Conservation (phyloP, 1,140 invertebrate genomes). For the Bombus waltoni region DNA sequence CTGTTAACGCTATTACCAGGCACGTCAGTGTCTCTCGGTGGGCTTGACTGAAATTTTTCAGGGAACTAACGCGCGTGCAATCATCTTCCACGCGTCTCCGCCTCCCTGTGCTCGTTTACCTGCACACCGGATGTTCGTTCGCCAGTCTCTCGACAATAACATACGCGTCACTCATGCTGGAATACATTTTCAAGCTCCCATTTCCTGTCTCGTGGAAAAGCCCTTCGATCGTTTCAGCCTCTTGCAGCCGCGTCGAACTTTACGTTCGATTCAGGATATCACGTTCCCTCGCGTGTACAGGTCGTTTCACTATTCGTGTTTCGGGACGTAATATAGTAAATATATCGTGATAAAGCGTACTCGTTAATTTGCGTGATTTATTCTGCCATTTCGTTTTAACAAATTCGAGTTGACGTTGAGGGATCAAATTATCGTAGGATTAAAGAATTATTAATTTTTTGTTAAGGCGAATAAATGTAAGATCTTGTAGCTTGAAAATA, state of each 20-base stretch:
- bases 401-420: background rate
- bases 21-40: constrained; percentile 12
- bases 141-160: constrained; percentile 52
- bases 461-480: no score
- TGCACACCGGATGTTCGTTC: constrained; percentile 42
- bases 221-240: constrained; percentile 34
- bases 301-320: background rate
- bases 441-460: background rate
- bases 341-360: background rate
- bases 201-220: constrained; percentile 51
- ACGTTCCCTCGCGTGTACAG: background rate
- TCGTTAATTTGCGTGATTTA: background rate
- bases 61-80: background rate
- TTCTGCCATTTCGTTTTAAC: background rate
- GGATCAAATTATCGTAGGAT: background rate
- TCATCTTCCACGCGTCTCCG: constrained; percentile 24
- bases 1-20: constrained; percentile 10
- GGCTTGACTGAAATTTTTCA: constrained; percentile 25
- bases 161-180: constrained; percentile 49
- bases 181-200: constrained; percentile 60
- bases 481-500: no score
- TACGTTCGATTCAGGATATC: constrained; percentile 35
- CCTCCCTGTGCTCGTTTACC: constrained; percentile 43
- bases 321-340: no score
- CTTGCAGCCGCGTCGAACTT: constrained; percentile 24